phyloP scores from a whole-genome alignment of 2,797 vertebrate species.

The Cirrhinus molitorella region DNA sequence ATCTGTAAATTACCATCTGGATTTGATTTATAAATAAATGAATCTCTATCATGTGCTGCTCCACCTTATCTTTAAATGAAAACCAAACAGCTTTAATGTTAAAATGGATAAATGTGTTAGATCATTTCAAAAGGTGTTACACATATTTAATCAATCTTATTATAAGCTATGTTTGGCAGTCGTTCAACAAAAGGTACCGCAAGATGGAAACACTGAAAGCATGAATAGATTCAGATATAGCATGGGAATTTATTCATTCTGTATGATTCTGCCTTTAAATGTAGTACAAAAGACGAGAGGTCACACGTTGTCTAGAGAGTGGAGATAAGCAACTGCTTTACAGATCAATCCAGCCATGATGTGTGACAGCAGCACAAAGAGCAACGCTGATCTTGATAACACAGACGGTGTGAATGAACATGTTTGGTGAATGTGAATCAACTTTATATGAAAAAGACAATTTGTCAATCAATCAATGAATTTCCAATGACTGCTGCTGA shows the following conservation, averaged over 20 bases:
- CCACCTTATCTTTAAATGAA: neutral
- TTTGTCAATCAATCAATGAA: neutral
- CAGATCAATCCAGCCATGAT: neutral
- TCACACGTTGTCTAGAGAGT: constrained; percentile 48
- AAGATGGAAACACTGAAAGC: neutral
- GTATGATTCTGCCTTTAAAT: constrained; percentile 52
- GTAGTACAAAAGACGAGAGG: constrained; percentile 40
- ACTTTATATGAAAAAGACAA: constrained; percentile 20
- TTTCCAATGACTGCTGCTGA: neutral
- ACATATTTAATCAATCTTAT: neutral
- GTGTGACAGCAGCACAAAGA: constrained; percentile 20
- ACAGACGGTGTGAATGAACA: neutral
- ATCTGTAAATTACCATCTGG: neutral
- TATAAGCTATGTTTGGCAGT: neutral
- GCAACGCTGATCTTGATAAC: constrained; percentile 13
- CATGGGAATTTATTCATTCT: constrained; percentile 7
- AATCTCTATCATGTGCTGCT: constrained; percentile 1
- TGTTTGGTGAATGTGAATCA: neutral
- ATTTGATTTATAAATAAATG: constrained; percentile 1
- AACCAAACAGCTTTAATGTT: neutral
- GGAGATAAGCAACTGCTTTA: constrained; percentile 48
- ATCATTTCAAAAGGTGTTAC: neutral
- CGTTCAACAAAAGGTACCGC: neutral
- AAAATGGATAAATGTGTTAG: neutral
- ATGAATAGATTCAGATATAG: neutral